These are phyloP conservation scores for Drosophila triauraria DNA, from an alignment of 1,140 invertebrate genomes.

Conservation along the genomic window DNA sequence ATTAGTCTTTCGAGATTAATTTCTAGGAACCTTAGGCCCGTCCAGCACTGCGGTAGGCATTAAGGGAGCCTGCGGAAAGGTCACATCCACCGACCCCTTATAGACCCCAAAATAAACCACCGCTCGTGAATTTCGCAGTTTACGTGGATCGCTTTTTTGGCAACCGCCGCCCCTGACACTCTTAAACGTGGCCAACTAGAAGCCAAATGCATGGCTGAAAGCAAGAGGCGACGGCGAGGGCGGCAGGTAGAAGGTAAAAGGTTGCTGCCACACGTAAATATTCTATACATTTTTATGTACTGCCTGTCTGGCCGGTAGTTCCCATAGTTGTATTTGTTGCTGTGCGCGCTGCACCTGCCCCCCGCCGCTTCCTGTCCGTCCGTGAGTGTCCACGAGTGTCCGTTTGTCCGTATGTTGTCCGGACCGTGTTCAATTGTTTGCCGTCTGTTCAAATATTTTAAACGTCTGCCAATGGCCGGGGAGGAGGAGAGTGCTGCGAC, in stretches of 20 bases:
- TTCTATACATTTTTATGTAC: slow-evolving; percentile 53
- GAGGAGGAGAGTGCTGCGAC: slow-evolving; percentile 12
- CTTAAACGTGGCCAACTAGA: slow-evolving; percentile 32
- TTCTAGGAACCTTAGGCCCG: not conserved
- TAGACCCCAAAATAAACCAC: slow-evolving; percentile 13
- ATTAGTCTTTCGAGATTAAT: not conserved
- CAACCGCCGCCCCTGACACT: slow-evolving; percentile 15
- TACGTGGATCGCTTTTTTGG: slow-evolving; percentile 23
- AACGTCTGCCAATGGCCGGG: slow-evolving; percentile 47
- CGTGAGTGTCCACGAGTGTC: slow-evolving; percentile 5
- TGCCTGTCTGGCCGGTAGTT: slow-evolving; percentile 35
- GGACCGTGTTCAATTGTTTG: slow-evolving; percentile 49
- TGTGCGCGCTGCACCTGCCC: slow-evolving; percentile 38
- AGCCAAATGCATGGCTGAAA: slow-evolving; percentile 8
- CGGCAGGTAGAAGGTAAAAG: slow-evolving; percentile 23
- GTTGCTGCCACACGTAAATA: slow-evolving; percentile 46
- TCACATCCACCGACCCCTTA: not conserved
- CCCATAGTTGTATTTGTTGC: slow-evolving; percentile 15
- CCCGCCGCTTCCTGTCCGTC: slow-evolving; percentile 12
- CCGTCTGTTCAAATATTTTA: slow-evolving; percentile 57
- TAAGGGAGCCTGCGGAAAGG: slow-evolving; percentile 3
- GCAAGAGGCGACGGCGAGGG: not conserved
- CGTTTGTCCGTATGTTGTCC: slow-evolving; percentile 34
- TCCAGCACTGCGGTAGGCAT: not conserved
- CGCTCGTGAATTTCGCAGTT: slow-evolving; percentile 19